Conservation (phyloP, 2,888 invertebrate genomes). For the Clunio marinus region DNA sequence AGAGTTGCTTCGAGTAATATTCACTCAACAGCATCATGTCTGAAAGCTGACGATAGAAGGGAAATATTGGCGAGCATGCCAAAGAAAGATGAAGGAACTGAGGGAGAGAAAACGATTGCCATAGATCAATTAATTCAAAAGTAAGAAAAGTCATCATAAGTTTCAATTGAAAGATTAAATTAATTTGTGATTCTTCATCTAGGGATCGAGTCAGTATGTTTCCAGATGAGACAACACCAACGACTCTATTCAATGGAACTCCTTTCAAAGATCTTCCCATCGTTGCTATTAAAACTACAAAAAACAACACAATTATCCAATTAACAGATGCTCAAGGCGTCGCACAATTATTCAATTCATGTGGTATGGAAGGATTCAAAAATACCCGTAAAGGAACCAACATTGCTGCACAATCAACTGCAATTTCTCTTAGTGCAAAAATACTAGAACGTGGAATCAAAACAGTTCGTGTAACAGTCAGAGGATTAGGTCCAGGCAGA, state of each 20-base stretch:
- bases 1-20: slow-evolving; percentile 40
- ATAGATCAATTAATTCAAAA: slow-evolving; percentile 62
- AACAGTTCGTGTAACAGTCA: slow-evolving; percentile 70
- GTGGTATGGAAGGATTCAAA: slow-evolving; percentile 92
- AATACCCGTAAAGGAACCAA: slow-evolving; percentile 94
- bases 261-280: slow-evolving; percentile 77
- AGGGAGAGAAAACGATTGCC: slow-evolving; percentile 68
- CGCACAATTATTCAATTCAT: slow-evolving; percentile 62
- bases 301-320: slow-evolving; percentile 83
- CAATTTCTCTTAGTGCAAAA: slow-evolving; percentile 68
- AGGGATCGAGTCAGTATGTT: slow-evolving; percentile 60
- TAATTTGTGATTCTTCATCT: slow-evolving; percentile 44
- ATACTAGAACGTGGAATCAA: slow-evolving; percentile 67
- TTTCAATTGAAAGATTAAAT: neutral
- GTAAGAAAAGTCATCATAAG: slow-evolving; percentile 43
- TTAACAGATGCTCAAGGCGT: slow-evolving; percentile 63
- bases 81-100: slow-evolving; percentile 67
- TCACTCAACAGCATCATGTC: slow-evolving; percentile 44
- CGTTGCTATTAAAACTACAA: slow-evolving; percentile 73
- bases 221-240: slow-evolving; percentile 69
- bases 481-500: slow-evolving; percentile 85
- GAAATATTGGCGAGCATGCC: slow-evolving; percentile 57
- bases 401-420: slow-evolving; percentile 93
- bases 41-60: slow-evolving; percentile 54
- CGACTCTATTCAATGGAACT: slow-evolving; percentile 67